Conservation (phyloP, 2,797 vertebrate genomes). For the Galago senegalensis region DNA sequence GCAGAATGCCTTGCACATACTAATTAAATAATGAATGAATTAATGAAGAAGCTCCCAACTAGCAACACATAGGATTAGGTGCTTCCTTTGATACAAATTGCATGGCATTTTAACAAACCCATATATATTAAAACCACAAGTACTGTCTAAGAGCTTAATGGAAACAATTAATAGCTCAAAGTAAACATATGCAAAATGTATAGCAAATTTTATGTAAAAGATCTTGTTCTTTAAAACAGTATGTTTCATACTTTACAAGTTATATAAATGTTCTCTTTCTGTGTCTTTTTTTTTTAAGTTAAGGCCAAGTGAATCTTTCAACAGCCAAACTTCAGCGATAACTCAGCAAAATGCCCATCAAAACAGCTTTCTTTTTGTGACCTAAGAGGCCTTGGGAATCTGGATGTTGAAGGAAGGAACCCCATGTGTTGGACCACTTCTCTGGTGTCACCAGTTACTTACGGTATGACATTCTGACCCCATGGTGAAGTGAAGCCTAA, state of each 20-base stretch:
- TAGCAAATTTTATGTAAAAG: slow-evolving; percentile 43
- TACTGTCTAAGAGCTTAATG: slow-evolving; percentile 49
- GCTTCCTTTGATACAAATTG: background rate
- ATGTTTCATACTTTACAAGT: background rate
- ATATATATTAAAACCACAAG: background rate
- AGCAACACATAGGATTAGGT: background rate
- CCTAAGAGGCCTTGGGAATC: slow-evolving; percentile 25
- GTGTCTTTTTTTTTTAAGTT: background rate
- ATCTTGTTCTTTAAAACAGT: slow-evolving; percentile 48
- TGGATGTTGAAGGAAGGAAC: slow-evolving; percentile 57
- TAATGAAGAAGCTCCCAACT: background rate
- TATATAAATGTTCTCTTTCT: background rate
- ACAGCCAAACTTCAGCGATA: background rate
- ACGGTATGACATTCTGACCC: slow-evolving; percentile 70
- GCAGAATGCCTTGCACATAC: background rate
- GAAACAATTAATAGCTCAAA: slow-evolving; percentile 7
- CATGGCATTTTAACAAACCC: background rate
- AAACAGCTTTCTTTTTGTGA: slow-evolving; percentile 56
- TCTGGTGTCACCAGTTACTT: slow-evolving; percentile 36
- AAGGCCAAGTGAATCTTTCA: slow-evolving; percentile 25
- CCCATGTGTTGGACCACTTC: slow-evolving; percentile 62
- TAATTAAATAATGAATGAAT: background rate
- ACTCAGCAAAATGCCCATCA: background rate
- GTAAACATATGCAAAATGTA: slow-evolving; percentile 47
- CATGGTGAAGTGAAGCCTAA: slow-evolving; percentile 50